These are phyloP conservation scores for Oreochromis tanganicae DNA, from an alignment of 2,113 vertebrate species.

Conservation along the genomic window DNA sequence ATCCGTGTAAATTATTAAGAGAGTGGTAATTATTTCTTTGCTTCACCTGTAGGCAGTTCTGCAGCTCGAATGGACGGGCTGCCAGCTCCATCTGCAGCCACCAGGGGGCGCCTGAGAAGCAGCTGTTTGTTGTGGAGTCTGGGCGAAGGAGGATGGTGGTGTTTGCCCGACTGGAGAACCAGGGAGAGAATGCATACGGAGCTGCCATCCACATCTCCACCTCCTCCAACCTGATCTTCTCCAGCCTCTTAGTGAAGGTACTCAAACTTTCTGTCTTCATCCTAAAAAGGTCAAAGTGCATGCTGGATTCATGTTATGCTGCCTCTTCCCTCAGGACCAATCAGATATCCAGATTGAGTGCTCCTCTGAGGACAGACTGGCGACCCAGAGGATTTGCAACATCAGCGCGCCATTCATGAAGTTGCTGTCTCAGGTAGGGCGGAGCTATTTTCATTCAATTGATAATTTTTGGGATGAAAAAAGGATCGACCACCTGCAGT, in stretches of 20 bases:
- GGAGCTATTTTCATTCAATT: neutral
- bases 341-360: slow-evolving; percentile 85
- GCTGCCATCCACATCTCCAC: slow-evolving; percentile 79
- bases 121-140: slow-evolving; percentile 74
- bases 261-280: neutral
- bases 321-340: slow-evolving; percentile 74
- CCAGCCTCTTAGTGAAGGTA: slow-evolving; percentile 81
- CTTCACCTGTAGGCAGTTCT: slow-evolving; percentile 76
- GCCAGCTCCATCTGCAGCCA: slow-evolving; percentile 43
- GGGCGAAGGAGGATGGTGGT: slow-evolving; percentile 76
- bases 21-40: neutral
- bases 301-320: neutral
- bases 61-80: slow-evolving; percentile 57
- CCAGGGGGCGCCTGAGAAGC: neutral
- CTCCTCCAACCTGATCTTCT: slow-evolving; percentile 86
- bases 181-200: slow-evolving; percentile 87
- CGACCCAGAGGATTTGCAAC: slow-evolving; percentile 77
- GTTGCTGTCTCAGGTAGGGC: slow-evolving; percentile 82
- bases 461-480: neutral
- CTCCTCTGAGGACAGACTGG: slow-evolving; percentile 54
- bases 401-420: slow-evolving; percentile 88
- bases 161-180: slow-evolving; percentile 81
- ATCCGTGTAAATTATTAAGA: neutral
- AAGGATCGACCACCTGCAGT: neutral
- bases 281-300: neutral